These are phyloP conservation scores for Tubiluchus corallicola DNA, from an alignment of 2,888 invertebrate genomes.

Conservation along the genomic window DNA sequence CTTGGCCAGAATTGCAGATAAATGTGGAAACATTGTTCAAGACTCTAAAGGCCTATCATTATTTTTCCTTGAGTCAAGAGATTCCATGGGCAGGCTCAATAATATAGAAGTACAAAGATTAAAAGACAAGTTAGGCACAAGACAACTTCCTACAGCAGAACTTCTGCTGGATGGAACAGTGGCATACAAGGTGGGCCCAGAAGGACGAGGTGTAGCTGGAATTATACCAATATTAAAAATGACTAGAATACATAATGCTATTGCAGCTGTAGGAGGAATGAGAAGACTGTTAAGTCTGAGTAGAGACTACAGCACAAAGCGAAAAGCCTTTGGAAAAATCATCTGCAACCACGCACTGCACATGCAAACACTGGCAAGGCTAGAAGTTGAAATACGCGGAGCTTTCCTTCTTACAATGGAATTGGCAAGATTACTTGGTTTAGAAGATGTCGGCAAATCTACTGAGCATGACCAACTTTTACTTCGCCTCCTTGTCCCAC, in stretches of 20 bases:
- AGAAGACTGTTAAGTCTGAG: slow-evolving; percentile 33
- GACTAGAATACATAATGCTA: slow-evolving; percentile 36
- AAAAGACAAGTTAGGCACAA: slow-evolving; percentile 38
- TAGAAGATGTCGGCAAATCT: slow-evolving; percentile 26
- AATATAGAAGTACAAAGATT: slow-evolving; percentile 35
- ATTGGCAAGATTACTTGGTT: slow-evolving; percentile 32
- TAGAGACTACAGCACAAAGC: slow-evolving; percentile 33
- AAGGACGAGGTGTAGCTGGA: slow-evolving; percentile 34
- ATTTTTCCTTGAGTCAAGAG: slow-evolving; percentile 33
- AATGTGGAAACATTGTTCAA: slow-evolving; percentile 25
- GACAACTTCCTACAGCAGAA: slow-evolving; percentile 38
- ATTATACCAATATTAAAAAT: slow-evolving; percentile 37
- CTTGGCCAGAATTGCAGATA: slow-evolving; percentile 32
- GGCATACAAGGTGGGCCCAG: slow-evolving; percentile 30
- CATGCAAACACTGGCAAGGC: slow-evolving; percentile 31
- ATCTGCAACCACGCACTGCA: slow-evolving; percentile 35
- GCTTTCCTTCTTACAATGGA: slow-evolving; percentile 33
- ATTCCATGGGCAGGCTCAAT: slow-evolving; percentile 29
- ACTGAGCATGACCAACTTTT: slow-evolving; percentile 28
- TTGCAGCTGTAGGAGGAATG: slow-evolving; percentile 30
- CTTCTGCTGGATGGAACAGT: slow-evolving; percentile 34
- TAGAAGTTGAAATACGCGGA: slow-evolving; percentile 35
- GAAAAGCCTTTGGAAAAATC: slow-evolving; percentile 33
- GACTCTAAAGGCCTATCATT: slow-evolving; percentile 34
- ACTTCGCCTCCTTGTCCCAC: slow-evolving; percentile 35